Conservation (phyloP, 2,888 invertebrate genomes). For the Andrena trimmerana region DNA sequence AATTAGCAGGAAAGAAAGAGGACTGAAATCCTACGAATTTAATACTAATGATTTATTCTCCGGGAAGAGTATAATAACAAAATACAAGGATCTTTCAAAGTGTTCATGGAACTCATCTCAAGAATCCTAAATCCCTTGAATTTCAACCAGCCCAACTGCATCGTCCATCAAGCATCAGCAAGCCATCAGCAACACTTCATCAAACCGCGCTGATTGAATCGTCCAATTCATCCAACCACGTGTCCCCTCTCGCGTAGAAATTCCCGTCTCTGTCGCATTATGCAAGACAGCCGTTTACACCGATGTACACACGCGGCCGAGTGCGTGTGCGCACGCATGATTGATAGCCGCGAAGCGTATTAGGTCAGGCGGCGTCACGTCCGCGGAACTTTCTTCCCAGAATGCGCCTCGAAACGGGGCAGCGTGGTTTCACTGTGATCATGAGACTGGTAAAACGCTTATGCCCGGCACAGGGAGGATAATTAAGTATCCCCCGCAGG, state of each 20-base stretch:
- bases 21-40: too few relatives aligned
- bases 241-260: conserved; percentile 4
- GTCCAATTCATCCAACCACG: conserved; percentile 17
- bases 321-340: conserved; percentile 70
- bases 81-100: too few relatives aligned
- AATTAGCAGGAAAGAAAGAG: too few relatives aligned
- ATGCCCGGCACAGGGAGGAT: conserved; percentile 15
- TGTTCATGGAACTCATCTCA: too few relatives aligned
- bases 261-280: conserved; percentile 58
- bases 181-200: conserved; percentile 19
- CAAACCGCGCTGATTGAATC: conserved; percentile 45
- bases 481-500: conserved; percentile 33
- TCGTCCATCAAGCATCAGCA: not conserved
- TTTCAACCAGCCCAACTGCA: too few relatives aligned
- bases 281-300: conserved; percentile 65
- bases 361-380: conserved; percentile 70
- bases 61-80: too few relatives aligned
- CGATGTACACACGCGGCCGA: conserved; percentile 18
- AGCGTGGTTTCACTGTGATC: conserved; percentile 1
- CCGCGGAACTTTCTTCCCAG: conserved; percentile 57
- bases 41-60: too few relatives aligned
- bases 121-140: not conserved
- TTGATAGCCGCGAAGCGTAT: conserved; percentile 79
- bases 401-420: conserved; percentile 24
- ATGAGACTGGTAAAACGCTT: conserved; percentile 14